Evolutionary conservation across 2,888 invertebrate genomes (phyloP).

Genomic region (Eubasilissa splendida): DNA sequence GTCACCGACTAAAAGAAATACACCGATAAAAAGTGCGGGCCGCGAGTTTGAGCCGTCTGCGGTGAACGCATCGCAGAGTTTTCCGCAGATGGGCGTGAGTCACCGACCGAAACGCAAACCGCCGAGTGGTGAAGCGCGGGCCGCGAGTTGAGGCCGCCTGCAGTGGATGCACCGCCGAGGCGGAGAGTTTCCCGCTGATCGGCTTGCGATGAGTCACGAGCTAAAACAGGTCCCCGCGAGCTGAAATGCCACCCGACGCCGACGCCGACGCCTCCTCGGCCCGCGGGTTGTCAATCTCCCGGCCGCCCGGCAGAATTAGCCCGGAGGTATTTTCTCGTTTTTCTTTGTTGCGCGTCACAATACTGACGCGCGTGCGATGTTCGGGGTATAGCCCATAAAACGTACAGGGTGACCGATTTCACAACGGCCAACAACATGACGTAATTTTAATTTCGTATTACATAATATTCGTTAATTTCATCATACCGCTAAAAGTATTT

Average conservation of each 20-base stretch:
- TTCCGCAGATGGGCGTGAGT: conserved; percentile 46
- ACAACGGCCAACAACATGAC: too few species aligned
- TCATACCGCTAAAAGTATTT: too few species aligned
- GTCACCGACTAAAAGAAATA: too few species aligned
- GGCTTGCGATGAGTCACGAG: conserved; percentile 47
- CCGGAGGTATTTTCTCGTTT: neutral
- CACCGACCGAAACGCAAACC: conserved; percentile 51
- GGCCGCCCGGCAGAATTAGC: neutral
- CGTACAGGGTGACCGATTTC: too few species aligned
- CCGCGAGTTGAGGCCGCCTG: conserved; percentile 32
- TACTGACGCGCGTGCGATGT: too few species aligned
- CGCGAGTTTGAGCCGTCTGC: neutral
- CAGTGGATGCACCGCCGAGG: conserved; percentile 29
- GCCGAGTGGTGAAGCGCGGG: conserved; percentile 34
- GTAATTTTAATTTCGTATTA: too few species aligned
- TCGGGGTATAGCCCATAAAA: too few species aligned
- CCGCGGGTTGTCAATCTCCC: neutral
- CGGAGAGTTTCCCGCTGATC: conserved; percentile 47
- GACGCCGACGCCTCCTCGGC: neutral
- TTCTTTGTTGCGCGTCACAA: neutral
- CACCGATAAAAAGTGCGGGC: neutral
- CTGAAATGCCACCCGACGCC: conserved; percentile 51
- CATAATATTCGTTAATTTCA: too few species aligned
- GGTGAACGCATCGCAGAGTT: conserved; percentile 23
- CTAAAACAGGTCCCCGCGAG: conserved; percentile 47